phyloP scores from a whole-genome alignment of 2,113 vertebrate genomes.

The Erythrocebus patas region DNA sequence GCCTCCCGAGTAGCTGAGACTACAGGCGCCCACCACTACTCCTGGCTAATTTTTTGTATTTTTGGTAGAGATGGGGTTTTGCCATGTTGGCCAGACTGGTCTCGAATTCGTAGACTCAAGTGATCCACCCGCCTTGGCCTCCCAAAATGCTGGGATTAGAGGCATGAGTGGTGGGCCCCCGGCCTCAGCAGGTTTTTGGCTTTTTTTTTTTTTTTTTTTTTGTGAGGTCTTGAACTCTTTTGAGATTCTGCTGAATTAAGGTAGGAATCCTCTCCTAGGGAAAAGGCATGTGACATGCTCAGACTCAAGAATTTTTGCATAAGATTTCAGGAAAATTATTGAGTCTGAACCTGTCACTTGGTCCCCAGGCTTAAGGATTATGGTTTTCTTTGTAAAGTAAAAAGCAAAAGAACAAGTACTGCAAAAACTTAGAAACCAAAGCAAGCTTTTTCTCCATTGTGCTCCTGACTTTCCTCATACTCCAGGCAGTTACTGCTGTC shows the following conservation, averaged over 20 bases:
- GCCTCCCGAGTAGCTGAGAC: too few species aligned
- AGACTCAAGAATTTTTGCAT: neutral
- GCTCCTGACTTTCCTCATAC: neutral
- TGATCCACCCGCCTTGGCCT: too few species aligned
- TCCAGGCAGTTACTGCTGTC: neutral
- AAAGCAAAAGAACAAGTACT: neutral
- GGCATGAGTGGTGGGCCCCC: too few species aligned
- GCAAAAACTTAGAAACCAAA: neutral
- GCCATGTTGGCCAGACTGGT: too few species aligned
- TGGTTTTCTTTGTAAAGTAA: neutral
- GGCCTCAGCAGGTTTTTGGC: too few species aligned
- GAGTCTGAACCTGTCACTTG: neutral
- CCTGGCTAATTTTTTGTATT: too few species aligned
- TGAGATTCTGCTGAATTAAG: neutral
- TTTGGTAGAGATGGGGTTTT: too few species aligned
- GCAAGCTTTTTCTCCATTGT: neutral
- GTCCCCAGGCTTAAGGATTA: neutral
- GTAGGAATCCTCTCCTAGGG: neutral
- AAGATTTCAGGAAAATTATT: neutral
- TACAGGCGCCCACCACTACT: too few species aligned
- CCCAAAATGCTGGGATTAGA: too few species aligned
- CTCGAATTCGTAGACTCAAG: too few species aligned
- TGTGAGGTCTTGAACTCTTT: neutral
- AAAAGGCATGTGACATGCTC: neutral
- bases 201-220: neutral